Conservation (phyloP, 2,888 invertebrate species). For the Hecatera dysodea region DNA sequence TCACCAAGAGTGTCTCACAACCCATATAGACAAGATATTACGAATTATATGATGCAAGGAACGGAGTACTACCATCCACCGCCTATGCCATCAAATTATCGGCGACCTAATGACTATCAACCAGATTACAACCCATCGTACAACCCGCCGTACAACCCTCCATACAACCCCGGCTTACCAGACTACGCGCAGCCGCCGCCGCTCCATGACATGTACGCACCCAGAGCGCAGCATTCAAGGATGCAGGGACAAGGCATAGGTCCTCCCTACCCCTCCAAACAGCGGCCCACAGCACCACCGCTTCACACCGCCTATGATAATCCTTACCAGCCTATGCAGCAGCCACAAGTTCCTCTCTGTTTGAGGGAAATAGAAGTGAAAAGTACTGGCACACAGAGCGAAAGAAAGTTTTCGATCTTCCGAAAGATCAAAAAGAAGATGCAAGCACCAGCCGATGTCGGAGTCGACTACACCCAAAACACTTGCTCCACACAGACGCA, state of each 20-base stretch:
- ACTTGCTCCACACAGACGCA: slow-evolving; percentile 71
- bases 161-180: slow-evolving; percentile 60
- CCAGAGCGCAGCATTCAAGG: slow-evolving; percentile 27
- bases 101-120: slow-evolving; percentile 55
- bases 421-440: slow-evolving; percentile 78
- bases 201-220: slow-evolving; percentile 47
- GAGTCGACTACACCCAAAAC: slow-evolving; percentile 59
- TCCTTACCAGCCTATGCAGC: slow-evolving; percentile 65
- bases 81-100: slow-evolving; percentile 65
- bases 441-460: slow-evolving; percentile 62
- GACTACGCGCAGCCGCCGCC: slow-evolving; percentile 47
- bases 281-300: slow-evolving; percentile 65
- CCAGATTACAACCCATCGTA: slow-evolving; percentile 59
- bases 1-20: slow-evolving; percentile 65
- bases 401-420: slow-evolving; percentile 80
- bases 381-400: slow-evolving; percentile 85
- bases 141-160: slow-evolving; percentile 59
- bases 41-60: slow-evolving; percentile 79
- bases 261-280: slow-evolving; percentile 49
- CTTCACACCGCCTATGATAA: slow-evolving; percentile 67
- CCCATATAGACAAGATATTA: slow-evolving; percentile 80
- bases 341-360: slow-evolving; percentile 80
- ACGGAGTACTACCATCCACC: slow-evolving; percentile 78
- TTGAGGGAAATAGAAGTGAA: slow-evolving; percentile 87
- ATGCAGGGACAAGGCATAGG: slow-evolving; percentile 45